Percentiles rank a stretch among this genome's conserved stretches.
Evolutionary conservation across 2,113 vertebrate species (phyloP).

Genomic region (Speoplatyrhinus poulsoni): DNA sequence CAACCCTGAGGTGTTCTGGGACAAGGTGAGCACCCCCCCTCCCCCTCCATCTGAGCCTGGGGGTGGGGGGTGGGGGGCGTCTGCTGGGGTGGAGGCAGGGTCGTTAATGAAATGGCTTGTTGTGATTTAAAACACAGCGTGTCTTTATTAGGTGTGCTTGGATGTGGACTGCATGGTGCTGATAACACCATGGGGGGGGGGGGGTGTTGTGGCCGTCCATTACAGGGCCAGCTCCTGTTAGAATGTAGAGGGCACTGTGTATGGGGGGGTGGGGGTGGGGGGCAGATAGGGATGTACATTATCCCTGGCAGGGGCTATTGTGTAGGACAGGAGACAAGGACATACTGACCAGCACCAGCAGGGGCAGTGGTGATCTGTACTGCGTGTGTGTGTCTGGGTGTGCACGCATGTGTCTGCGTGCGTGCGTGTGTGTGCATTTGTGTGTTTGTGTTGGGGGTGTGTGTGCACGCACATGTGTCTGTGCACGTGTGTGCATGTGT

Average conservation of each 20-base stretch:
- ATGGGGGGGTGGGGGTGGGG: slow-evolving; percentile 79
- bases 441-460: too few relatives aligned
- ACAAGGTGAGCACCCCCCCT: slow-evolving; percentile 84
- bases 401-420: too few relatives aligned
- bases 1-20: slow-evolving; percentile 90
- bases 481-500: too few relatives aligned
- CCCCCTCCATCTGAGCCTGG: neutral
- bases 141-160: slow-evolving; percentile 70
- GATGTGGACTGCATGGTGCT: slow-evolving; percentile 73
- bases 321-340: neutral
- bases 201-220: slow-evolving; percentile 75
- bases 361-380: too few relatives aligned
- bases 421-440: too few relatives aligned
- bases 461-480: too few relatives aligned
- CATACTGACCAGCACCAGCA: neutral
- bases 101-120: slow-evolving; percentile 42
- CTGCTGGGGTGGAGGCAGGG: slow-evolving; percentile 1
- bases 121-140: slow-evolving; percentile 73
- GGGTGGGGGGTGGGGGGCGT: slow-evolving; percentile 1
- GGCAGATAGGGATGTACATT: slow-evolving; percentile 7
- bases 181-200: slow-evolving; percentile 73
- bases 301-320: slow-evolving; percentile 15
- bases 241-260: slow-evolving; percentile 35
- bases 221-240: slow-evolving; percentile 56
- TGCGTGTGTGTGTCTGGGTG: too few relatives aligned